Conservation (phyloP, 1,140 invertebrate species). For the Drosophila melanica region DNA sequence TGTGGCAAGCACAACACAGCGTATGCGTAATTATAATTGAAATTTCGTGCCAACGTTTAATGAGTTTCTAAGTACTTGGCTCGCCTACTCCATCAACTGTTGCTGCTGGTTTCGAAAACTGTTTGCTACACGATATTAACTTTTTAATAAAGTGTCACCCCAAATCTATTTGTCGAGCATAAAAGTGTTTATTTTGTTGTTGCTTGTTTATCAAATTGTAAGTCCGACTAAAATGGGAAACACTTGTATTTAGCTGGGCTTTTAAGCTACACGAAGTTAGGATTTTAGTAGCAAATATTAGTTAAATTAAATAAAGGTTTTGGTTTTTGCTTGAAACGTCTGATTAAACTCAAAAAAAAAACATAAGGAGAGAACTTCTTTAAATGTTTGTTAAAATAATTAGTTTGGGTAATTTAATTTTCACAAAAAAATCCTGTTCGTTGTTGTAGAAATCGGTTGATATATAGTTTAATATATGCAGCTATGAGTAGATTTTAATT, state of each 20-base stretch:
- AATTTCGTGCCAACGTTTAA: conserved; percentile 62
- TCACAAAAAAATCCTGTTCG: too few species aligned
- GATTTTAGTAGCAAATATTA: not conserved
- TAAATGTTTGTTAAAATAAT: too few species aligned
- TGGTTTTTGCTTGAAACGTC: too few species aligned
- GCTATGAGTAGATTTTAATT: too few species aligned
- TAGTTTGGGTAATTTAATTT: too few species aligned
- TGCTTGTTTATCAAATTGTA: not conserved
- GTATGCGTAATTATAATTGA: conserved; percentile 77
- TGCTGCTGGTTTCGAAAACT: conserved; percentile 12
- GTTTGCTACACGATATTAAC: conserved; percentile 47
- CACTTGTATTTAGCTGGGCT: not conserved
- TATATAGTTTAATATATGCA: too few species aligned
- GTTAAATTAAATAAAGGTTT: too few species aligned
- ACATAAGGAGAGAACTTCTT: too few species aligned
- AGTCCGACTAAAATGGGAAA: not conserved
- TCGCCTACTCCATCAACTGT: not conserved
- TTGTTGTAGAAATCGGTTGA: too few species aligned
- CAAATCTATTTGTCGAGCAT: conserved; percentile 54
- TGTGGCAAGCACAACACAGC: conserved; percentile 52
- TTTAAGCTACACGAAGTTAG: not conserved
- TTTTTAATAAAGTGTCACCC: conserved; percentile 51
- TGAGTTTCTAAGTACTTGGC: conserved; percentile 55
- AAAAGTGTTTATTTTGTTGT: conserved; percentile 40
- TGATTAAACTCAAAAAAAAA: too few species aligned